Base-by-base conservation (phyloP, 2,888 invertebrate species). In the Epinotia nisella region DNA sequence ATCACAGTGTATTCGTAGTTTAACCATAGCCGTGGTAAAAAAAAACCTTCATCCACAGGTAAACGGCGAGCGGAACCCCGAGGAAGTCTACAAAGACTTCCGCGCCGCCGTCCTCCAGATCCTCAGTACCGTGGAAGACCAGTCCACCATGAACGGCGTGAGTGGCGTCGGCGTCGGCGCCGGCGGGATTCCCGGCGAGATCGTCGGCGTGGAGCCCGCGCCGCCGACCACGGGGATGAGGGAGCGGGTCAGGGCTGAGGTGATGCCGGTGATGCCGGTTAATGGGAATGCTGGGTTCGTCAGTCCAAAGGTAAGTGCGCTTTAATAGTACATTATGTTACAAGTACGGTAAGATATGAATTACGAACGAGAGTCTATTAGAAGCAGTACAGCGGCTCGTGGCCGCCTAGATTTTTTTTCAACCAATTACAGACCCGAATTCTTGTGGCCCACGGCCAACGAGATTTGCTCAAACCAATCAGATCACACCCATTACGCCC, bases 61-160 rank as follows among this genome's bases (percentile, higher is more conserved):
- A 17, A 97, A 98, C 83, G 98, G 98, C 9, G 98, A 98, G 89
- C 94, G 98, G 69, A 96, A 97, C 80, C 98, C 98, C 0, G 95
- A 95, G 49, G 97, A 98, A 82, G 98, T 98, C 11, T 98, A 97
- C 91, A 95, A 95, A 83, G 98, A 98, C 89, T 98, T 98, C 88
- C 95, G 97, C 67, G 94, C 96, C 11, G 96, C 97, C 2, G 95
- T 97, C 10, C 95, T 97, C 78, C 95, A 96, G 83, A 96, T 97
- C 81, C 90, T 98, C 21, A 96, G 96, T 29, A 92, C 95, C 58
- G 94, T 95, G 77, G 96, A 96, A 82, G 96, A 95, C 81, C 95
- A 95, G 80, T 90, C 94, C 1, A 94, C 94, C 65, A 90, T 94
- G 75, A 95, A 95, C 81, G 95, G 96, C 74, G 94, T 95, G 81